A percentile compares a stretch with the other conserved stretches of the same genome.
Evolutionary conservation across 23 tunicate species (phyloP).

Genomic region (Pegea sp.): DNA sequence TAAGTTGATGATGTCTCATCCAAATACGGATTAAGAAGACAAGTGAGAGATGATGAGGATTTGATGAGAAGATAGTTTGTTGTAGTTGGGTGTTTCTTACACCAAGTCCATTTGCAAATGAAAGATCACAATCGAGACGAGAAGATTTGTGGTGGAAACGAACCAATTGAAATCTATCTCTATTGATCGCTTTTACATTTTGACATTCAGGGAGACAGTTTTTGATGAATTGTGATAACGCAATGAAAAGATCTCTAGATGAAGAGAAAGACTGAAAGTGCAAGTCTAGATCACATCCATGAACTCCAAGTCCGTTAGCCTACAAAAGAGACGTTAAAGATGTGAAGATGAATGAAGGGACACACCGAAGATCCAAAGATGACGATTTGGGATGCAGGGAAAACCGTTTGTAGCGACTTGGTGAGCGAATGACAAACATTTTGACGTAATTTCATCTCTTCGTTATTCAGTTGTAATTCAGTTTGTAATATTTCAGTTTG

Average conservation of each 20-base stretch:
- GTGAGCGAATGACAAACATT: constrained; percentile 30
- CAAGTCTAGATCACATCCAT: constrained; percentile 63
- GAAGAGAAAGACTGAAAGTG: constrained; percentile 13
- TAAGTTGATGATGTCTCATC: constrained; percentile 81
- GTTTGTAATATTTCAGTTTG: constrained; percentile 17
- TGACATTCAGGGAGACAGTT: constrained; percentile 82
- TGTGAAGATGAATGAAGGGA: not conserved
- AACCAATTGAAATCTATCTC: constrained; percentile 49
- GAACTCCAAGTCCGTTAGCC: constrained; percentile 71
- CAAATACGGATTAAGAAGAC: constrained; percentile 26
- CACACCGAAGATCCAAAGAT: constrained; percentile 82
- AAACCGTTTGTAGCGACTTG: constrained; percentile 41
- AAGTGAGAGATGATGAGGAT: constrained; percentile 12
- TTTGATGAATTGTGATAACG: constrained; percentile 35
- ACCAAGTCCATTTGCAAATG: constrained; percentile 33
- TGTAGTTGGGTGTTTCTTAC: constrained; percentile 31
- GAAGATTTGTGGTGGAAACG: constrained; percentile 54
- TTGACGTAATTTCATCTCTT: constrained; percentile 24
- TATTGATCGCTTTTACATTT: constrained; percentile 31
- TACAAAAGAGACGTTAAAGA: constrained; percentile 1
- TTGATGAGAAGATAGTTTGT: constrained; percentile 3
- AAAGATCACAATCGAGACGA: constrained; percentile 40
- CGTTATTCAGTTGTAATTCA: constrained; percentile 12
- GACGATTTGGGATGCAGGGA: constrained; percentile 23
- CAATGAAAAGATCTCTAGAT: constrained; percentile 4